These are phyloP conservation scores for Oriolus oriolus DNA, from an alignment of 2,113 vertebrate genomes.

Conservation along the genomic window DNA sequence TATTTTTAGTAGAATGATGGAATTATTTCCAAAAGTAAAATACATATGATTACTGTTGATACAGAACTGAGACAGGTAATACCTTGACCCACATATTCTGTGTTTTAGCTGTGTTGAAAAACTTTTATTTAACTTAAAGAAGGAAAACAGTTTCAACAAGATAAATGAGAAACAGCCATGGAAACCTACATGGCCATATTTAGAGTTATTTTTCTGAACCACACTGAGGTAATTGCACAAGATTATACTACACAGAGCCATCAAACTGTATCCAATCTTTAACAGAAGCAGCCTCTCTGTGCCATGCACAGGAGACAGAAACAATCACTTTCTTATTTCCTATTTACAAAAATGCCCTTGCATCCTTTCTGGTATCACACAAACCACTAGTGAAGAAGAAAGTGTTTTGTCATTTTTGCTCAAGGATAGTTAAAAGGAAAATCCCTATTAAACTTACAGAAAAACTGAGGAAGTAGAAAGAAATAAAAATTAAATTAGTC, in stretches of 20 bases:
- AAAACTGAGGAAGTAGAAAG: background rate
- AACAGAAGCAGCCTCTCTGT: background rate
- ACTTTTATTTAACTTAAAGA: background rate
- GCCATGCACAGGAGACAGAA: background rate
- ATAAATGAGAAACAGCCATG: slow-evolving; percentile 1
- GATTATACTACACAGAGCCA: background rate
- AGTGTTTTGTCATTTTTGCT: background rate
- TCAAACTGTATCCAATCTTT: slow-evolving; percentile 16
- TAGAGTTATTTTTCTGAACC: slow-evolving; percentile 39
- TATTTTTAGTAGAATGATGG: background rate
- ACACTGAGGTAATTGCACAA: slow-evolving; percentile 36
- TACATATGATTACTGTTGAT: background rate
- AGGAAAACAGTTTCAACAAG: background rate
- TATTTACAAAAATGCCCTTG: background rate
- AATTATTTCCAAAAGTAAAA: background rate
- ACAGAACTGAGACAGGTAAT: background rate
- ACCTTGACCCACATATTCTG: background rate
- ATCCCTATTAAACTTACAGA: background rate
- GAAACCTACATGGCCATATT: background rate
- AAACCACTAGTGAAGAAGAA: slow-evolving; percentile 1
- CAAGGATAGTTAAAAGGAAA: background rate
- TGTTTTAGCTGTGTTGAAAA: background rate
- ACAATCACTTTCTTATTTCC: background rate
- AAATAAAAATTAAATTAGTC: background rate
- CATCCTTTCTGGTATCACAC: background rate